Base-by-base conservation (phyloP, 2,888 invertebrate species). In the Plutella xylostella region DNA sequence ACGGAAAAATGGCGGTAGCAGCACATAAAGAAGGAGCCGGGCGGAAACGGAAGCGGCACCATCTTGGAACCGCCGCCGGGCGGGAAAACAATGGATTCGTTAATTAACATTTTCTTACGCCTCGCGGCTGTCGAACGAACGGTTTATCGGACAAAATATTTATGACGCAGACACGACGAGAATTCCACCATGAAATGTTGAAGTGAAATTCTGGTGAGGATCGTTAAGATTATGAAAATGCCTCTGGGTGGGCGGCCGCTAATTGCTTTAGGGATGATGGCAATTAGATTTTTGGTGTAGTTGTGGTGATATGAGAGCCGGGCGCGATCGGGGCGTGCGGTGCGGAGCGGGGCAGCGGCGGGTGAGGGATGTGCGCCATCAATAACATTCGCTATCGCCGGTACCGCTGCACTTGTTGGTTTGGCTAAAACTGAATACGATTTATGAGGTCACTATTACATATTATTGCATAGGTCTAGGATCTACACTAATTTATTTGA, bases 51-150 rank as follows among this genome's bases (percentile, higher is more conserved):
- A 83, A 80, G 77, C 80, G 80, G 78, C 82, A 84, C 83, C 85
- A 79, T 82, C 83, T 84, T 84, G 85, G 80, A 74, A 59, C 55
- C 57, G 79, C 84, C 85, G 85, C 80, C 85, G 85, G 84, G 85
- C 85, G 83, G 79, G 78, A 84, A 88, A 89, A 89, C 89, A 89
- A 89, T 89, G 86, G 88, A 84, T 86, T 87, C 88, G 88, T 89
- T 90, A 89, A 90, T 90, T 90, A 89, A 89, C 88, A 89, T 88
- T 89, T 89, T 89, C 89, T 89, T 89, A 86, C 83, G 84, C 85
- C 80, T 82, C 79, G 79, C 77, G 83, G 80, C 83, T 80, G 82
- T 82, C 83, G 84, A 82, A 82, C 80, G 74, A 78, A 84, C 78
- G 79, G 78, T 82, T 82, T 83, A 83, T 83, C 85, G 83, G 83